Percentiles rank a stretch among this genome's conserved stretches.
Evolutionary conservation across 2,888 invertebrate genomes (phyloP).

Genomic region (Drosophila hamatofila): DNA sequence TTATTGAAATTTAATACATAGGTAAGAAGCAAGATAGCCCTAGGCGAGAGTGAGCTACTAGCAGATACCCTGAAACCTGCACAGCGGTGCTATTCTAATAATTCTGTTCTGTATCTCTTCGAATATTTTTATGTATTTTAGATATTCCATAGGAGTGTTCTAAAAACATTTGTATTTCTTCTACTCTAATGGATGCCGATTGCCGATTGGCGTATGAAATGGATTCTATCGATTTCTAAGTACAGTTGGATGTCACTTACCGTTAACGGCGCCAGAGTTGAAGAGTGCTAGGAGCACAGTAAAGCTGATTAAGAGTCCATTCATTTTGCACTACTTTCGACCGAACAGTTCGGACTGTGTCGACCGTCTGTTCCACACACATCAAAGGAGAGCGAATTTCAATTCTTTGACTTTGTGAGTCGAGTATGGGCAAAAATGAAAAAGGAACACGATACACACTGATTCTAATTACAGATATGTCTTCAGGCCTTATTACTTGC

Average conservation of each 20-base stretch:
- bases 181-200: too few species aligned
- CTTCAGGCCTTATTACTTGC: too few species aligned
- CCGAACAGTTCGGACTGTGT: conserved; percentile 53
- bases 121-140: conserved; percentile 5
- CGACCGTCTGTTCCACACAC: conserved; percentile 52
- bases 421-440: not conserved
- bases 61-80: not conserved
- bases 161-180: not conserved
- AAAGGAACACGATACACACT: conserved; percentile 1
- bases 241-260: conserved; percentile 55
- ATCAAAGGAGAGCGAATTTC: conserved; percentile 53
- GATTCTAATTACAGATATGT: conserved; percentile 25
- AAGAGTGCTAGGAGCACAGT: conserved; percentile 49
- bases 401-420: conserved; percentile 47
- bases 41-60: not conserved
- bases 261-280: conserved; percentile 49
- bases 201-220: conserved; percentile 41
- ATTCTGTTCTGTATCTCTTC: too few species aligned
- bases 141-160: conserved; percentile 2
- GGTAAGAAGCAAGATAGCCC: too few species aligned
- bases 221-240: not conserved
- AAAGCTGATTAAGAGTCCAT: conserved; percentile 47
- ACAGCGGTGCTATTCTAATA: too few species aligned
- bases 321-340: conserved; percentile 55
- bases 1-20: not conserved